A percentile compares a stretch with the other conserved stretches of the same genome.
phyloP scores from a whole-genome alignment of 2,888 invertebrate species.

The Lithophane semibrunnea region DNA sequence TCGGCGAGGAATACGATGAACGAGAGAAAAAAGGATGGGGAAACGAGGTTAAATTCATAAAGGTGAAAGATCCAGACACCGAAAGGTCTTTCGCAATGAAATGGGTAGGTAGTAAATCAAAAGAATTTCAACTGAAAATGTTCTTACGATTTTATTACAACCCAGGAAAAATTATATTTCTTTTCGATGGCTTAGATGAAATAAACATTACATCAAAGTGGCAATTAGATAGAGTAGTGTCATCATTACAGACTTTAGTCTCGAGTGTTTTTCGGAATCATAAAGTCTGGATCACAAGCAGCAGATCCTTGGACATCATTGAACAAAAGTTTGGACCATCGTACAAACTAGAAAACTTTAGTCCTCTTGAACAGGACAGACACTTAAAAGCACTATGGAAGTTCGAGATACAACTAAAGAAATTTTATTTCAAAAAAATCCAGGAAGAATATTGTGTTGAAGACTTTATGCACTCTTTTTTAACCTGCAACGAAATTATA shows the following conservation, averaged over 20 bases:
- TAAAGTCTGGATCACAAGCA: conserved; percentile 59
- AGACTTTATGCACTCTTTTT: too few relatives aligned
- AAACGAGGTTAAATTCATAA: too few relatives aligned
- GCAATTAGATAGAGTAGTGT: too few relatives aligned
- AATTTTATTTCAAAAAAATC: neutral
- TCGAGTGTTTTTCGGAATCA: neutral
- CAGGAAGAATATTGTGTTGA: too few relatives aligned
- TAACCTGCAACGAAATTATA: too few relatives aligned
- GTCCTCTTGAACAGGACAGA: conserved; percentile 20
- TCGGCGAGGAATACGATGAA: neutral
- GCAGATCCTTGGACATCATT: conserved; percentile 50
- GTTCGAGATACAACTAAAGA: conserved; percentile 32
- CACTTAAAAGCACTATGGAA: conserved; percentile 43
- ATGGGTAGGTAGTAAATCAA: too few relatives aligned
- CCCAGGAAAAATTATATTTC: conserved; percentile 19
- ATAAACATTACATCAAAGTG: neutral
- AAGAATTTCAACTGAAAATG: neutral
- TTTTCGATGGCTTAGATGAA: conserved; percentile 22
- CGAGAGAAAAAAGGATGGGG: neutral
- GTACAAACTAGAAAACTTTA: conserved; percentile 43
- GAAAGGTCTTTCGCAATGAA: too few relatives aligned
- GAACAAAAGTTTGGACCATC: conserved; percentile 33
- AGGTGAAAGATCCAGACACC: too few relatives aligned
- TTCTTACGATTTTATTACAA: conserved; percentile 42
- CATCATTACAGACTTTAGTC: too few relatives aligned